These are phyloP conservation scores for Elachura formosa DNA, from an alignment of 2,113 vertebrate species.

Conservation along the genomic window DNA sequence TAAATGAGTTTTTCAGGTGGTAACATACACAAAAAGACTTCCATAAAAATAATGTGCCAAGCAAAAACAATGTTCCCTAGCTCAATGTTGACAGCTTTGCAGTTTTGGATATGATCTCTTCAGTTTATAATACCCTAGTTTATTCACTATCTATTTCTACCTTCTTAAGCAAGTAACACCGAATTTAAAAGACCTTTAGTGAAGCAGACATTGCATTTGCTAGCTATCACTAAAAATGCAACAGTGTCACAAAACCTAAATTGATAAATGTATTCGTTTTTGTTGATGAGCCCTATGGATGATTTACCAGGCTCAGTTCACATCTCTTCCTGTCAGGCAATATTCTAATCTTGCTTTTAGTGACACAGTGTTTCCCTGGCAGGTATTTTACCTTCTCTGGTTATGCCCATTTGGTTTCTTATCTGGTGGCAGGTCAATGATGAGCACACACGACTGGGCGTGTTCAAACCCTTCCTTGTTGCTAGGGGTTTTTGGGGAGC, in stretches of 20 bases:
- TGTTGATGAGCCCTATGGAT: not conserved
- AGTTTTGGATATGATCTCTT: not conserved
- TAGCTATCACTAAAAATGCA: not conserved
- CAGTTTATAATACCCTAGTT: not conserved
- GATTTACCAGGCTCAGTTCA: not conserved
- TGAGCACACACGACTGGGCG: conserved; percentile 93
- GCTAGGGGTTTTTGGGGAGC: conserved; percentile 93
- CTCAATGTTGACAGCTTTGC: not conserved
- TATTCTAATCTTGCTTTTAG: not conserved
- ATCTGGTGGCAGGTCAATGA: conserved; percentile 90
- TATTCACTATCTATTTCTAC: not conserved
- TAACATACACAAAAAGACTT: not conserved
- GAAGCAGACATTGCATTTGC: not conserved
- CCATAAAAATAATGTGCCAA: not conserved
- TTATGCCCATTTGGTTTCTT: conserved; percentile 87
- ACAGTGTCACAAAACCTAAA: not conserved
- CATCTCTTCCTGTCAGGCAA: not conserved
- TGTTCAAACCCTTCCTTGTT: conserved; percentile 97
- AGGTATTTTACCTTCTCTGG: conserved; percentile 83
- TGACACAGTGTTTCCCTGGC: not conserved
- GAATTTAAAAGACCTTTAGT: not conserved
- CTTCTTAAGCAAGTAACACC: not conserved
- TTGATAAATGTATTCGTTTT: not conserved
- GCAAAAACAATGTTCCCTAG: not conserved
- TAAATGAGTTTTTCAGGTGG: not conserved